phyloP scores from a whole-genome alignment of 2,888 invertebrate genomes.

The Polyommatus iphigenia region DNA sequence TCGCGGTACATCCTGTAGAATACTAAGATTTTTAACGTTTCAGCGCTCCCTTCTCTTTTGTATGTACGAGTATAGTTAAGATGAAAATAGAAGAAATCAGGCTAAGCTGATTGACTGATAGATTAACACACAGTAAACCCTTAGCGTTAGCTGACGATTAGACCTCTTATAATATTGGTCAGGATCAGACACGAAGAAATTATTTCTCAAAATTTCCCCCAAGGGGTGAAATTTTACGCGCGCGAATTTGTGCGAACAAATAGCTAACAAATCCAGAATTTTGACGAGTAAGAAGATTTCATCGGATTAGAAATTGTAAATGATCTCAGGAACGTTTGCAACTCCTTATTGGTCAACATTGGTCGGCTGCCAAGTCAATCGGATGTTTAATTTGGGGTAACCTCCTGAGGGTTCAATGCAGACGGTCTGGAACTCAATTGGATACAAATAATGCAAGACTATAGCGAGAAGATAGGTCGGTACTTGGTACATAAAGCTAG shows the following conservation, averaged over 20 bases:
- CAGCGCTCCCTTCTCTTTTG: background rate
- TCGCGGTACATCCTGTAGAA: background rate
- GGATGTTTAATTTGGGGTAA: constrained; percentile 17
- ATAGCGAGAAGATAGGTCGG: background rate
- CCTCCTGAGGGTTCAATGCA: background rate
- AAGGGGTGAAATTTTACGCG: too few species aligned
- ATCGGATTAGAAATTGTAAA: background rate
- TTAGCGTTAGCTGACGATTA: too few species aligned
- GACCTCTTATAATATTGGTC: too few species aligned
- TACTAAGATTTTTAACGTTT: background rate
- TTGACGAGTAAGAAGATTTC: too few species aligned
- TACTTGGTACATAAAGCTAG: background rate
- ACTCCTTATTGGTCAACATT: background rate
- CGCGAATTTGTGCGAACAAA: too few species aligned
- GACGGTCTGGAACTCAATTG: background rate
- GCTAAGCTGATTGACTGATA: too few species aligned
- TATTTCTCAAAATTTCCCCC: too few species aligned
- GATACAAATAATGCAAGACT: background rate
- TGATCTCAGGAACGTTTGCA: background rate
- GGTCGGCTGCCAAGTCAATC: constrained; percentile 15
- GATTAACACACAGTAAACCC: too few species aligned
- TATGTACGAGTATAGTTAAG: too few species aligned
- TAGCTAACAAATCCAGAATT: too few species aligned
- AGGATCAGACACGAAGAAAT: too few species aligned
- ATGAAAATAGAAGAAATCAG: too few species aligned